Percentiles rank a stretch among this genome's conserved stretches.
These are phyloP conservation scores for Mimachlamys varia DNA, from an alignment of 2,888 invertebrate species.

Conservation along the genomic window DNA sequence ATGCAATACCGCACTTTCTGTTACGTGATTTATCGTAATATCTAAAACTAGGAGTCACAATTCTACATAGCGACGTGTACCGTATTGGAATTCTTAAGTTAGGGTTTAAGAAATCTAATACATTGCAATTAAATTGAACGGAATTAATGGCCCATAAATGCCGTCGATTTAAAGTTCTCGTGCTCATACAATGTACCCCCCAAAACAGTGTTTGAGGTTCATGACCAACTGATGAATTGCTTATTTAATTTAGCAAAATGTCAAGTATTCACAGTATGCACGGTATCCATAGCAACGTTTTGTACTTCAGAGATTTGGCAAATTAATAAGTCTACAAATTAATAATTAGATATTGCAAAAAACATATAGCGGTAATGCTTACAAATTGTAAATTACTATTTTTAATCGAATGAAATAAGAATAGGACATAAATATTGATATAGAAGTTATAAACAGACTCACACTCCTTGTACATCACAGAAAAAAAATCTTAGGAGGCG, in stretches of 20 bases:
- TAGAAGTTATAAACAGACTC: neutral
- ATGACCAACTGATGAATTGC: neutral
- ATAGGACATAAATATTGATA: too few species aligned
- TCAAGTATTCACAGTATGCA: neutral
- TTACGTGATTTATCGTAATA: neutral
- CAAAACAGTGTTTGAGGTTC: neutral
- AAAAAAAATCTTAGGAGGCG: too few species aligned
- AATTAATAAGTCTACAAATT: too few species aligned
- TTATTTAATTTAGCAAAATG: neutral
- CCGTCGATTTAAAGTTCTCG: neutral
- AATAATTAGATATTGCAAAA: neutral
- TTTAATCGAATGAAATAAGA: too few species aligned
- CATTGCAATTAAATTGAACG: neutral
- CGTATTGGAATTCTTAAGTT: neutral
- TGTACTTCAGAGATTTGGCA: too few species aligned
- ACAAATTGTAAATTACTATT: too few species aligned
- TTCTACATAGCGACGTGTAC: neutral
- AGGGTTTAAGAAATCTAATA: neutral
- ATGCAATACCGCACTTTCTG: neutral
- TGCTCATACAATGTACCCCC: neutral
- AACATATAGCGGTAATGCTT: neutral
- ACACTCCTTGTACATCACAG: neutral
- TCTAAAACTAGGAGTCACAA: neutral
- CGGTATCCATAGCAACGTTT: neutral
- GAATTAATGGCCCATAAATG: neutral